A percentile compares a stretch with the other conserved stretches of the same genome.
Conservation (phyloP, 2,113 vertebrate genomes). For the Symphodus melops region DNA sequence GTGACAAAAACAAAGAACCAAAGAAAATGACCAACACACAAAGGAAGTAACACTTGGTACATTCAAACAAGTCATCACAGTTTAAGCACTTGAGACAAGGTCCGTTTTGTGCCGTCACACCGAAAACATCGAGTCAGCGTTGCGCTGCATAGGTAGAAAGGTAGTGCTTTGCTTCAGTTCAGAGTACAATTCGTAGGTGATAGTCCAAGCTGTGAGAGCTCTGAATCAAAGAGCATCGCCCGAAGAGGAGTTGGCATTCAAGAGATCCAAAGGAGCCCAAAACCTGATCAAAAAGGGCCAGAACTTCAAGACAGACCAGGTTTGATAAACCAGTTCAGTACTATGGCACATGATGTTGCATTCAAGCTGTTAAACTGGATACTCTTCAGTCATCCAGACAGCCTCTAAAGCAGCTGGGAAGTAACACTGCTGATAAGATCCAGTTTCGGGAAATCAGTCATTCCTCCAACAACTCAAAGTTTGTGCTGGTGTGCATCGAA, state of each 20-base stretch:
- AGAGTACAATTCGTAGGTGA: conserved; percentile 50
- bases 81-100: conserved; percentile 83
- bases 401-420: conserved; percentile 5
- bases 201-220: conserved; percentile 50
- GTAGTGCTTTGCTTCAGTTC: conserved; percentile 70
- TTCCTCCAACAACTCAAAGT: conserved; percentile 27
- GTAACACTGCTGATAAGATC: conserved; percentile 21
- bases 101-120: conserved; percentile 79
- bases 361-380: conserved; percentile 38
- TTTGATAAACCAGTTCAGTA: conserved; percentile 35
- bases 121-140: conserved; percentile 68
- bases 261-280: conserved; percentile 35
- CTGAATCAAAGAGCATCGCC: conserved; percentile 33
- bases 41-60: conserved; percentile 74
- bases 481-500: conserved; percentile 70
- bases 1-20: conserved; percentile 58
- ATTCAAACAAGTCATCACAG: conserved; percentile 89
- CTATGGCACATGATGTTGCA: conserved; percentile 62
- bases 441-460: conserved; percentile 9
- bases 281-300: conserved; percentile 28
- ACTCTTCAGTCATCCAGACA: conserved; percentile 11
- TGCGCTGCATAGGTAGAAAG: conserved; percentile 77
- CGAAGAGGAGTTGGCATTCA: conserved; percentile 42
- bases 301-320: conserved; percentile 34
- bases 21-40: conserved; percentile 75